phyloP scores from a whole-genome alignment of 1,140 invertebrate species.

The Zaprionus ghesquierei region DNA sequence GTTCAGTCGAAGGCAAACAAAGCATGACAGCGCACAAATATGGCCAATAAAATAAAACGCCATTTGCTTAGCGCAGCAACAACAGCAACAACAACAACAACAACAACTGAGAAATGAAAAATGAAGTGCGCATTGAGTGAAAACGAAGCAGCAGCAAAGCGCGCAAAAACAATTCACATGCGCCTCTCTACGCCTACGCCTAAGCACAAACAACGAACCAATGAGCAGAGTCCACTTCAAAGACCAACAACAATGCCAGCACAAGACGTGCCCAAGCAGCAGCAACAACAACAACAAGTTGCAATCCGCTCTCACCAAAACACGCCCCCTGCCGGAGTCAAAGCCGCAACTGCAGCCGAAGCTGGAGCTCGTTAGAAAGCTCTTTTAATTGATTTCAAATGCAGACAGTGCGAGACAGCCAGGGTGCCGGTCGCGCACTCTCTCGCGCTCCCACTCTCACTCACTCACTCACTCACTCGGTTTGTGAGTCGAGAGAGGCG shows the following conservation, averaged over 20 bases:
- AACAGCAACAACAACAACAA: slow-evolving; percentile 24
- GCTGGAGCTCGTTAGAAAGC: slow-evolving; percentile 45
- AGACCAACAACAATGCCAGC: neutral
- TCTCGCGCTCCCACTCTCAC: neutral
- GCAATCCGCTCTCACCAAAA: slow-evolving; percentile 24
- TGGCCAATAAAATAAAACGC: slow-evolving; percentile 80
- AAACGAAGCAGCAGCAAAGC: slow-evolving; percentile 23
- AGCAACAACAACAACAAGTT: neutral
- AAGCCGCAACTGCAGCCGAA: slow-evolving; percentile 22
- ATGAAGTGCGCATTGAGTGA: slow-evolving; percentile 42
- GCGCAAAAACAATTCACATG: slow-evolving; percentile 12
- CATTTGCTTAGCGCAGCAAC: slow-evolving; percentile 55
- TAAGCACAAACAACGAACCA: slow-evolving; percentile 36
- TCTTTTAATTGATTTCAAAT: slow-evolving; percentile 50
- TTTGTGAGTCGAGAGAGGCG: slow-evolving; percentile 17
- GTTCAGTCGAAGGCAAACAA: slow-evolving; percentile 64
- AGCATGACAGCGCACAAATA: slow-evolving; percentile 75
- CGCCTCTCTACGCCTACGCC: slow-evolving; percentile 55
- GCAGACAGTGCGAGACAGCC: neutral
- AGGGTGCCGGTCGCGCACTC: neutral
- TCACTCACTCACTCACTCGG: neutral
- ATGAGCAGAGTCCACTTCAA: slow-evolving; percentile 40
- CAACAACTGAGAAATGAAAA: slow-evolving; percentile 11
- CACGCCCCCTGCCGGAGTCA: slow-evolving; percentile 36
- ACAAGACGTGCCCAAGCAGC: neutral